These are phyloP conservation scores for Trochalopteron elliotii DNA, from an alignment of 2,113 vertebrate genomes.

Conservation along the genomic window DNA sequence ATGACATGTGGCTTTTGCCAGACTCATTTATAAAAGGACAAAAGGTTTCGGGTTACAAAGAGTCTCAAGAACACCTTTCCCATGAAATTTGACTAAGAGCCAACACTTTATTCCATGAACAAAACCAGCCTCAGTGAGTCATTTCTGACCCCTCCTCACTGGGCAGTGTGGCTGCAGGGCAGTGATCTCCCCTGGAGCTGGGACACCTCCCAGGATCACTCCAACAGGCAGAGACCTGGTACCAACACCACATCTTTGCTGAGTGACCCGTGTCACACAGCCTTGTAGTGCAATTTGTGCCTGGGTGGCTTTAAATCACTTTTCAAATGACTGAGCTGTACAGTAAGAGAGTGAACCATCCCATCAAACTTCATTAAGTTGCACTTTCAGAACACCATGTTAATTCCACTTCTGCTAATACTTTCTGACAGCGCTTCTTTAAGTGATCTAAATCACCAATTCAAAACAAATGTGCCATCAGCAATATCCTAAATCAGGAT, in stretches of 20 bases:
- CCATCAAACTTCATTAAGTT: not conserved
- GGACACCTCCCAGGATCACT: not conserved
- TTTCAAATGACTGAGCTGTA: not conserved
- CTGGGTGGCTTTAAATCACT: not conserved
- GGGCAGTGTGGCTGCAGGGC: not conserved
- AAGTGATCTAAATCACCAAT: not conserved
- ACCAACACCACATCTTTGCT: not conserved
- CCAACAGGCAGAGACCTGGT: not conserved
- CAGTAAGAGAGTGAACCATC: not conserved
- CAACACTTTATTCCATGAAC: not conserved
- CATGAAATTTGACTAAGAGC: not conserved
- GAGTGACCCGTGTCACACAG: not conserved
- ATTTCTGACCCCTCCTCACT: not conserved
- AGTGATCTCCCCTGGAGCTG: not conserved
- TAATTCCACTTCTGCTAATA: not conserved
- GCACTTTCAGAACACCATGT: not conserved
- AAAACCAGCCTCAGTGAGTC: not conserved
- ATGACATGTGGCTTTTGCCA: not conserved
- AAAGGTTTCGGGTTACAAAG: not conserved
- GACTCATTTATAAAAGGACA: not conserved
- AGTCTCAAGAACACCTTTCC: not conserved
- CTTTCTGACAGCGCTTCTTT: not conserved
- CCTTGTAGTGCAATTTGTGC: too few relatives aligned
- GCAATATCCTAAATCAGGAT: not conserved
- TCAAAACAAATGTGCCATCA: not conserved